Conservation (phyloP, 2,797 vertebrate species). For the Antrozous pallidus region DNA sequence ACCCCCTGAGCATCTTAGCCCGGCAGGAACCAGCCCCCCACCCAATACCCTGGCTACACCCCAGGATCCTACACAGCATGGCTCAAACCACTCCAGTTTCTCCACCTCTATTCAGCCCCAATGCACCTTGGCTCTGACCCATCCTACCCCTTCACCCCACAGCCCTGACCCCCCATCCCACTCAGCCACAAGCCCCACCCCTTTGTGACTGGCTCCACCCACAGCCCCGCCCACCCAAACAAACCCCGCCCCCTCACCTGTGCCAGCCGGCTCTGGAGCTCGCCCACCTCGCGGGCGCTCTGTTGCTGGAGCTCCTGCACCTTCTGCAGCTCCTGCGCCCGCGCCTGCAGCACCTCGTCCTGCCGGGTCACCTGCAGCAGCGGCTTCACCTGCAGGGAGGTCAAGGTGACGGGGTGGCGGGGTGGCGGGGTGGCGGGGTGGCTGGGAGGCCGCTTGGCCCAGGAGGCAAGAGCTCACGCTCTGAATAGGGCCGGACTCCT, state of each 20-base stretch:
- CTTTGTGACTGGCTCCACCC: fast-evolving
- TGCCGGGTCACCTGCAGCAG: conserved; percentile 92
- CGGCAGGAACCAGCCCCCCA: background rate
- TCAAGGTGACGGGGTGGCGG: fast-evolving
- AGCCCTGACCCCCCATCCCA: background rate
- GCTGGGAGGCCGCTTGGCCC: background rate
- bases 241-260: conserved; percentile 82
- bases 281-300: conserved; percentile 85
- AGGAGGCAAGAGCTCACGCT: background rate
- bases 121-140: fast-evolving
- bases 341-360: conserved; percentile 92
- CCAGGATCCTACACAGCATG: background rate
- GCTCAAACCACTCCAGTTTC: background rate
- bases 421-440: too few relatives aligned
- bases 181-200: background rate
- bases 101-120: fast-evolving
- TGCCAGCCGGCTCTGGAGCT: conserved; percentile 87
- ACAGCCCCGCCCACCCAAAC: background rate
- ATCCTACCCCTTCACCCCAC: background rate
- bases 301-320: conserved; percentile 88
- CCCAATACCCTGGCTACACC: background rate
- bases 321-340: conserved; percentile 88
- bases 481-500: fast-evolving
- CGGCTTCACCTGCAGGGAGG: conserved; percentile 88
- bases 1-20: background rate